Evolutionary conservation across 2,888 invertebrate species (phyloP), one percentile per base, ranked within the genome.

Genomic region (Aspidapion aeneum): DNA sequence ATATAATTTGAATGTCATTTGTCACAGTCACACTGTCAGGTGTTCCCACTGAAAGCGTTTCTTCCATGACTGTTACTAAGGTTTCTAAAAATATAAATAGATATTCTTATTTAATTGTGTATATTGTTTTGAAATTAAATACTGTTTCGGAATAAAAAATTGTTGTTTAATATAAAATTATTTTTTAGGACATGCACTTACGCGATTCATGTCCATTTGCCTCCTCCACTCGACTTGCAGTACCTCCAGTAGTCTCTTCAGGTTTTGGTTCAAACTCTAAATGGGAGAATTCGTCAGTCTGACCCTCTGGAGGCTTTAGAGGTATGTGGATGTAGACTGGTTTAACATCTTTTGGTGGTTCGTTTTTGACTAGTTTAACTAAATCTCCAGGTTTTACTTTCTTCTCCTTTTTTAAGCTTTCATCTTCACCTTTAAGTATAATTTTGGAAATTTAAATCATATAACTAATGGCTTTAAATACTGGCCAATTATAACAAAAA

Each of bases 271-370:
- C 75, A 59, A 73, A 72, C 69, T 74, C 77, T 12, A 78, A 68
- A 68, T 78, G 65, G 0, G 79, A 79, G 68, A 77, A 79, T 63
- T 79, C 78, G 64, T 79, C 79, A 1, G 73, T 75, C 72, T 76
- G 63, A 12, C 78, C 80, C 16, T 76, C 74, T 1, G 78, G 77
- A 51, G 77, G 77, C 72, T 79, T 79, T 20, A 80, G 66, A 48
- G 80, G 80, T 67, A 80, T 80, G 65, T 79, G 78, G 57, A 80
- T 79, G 62, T 79, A 78, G 21, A 79, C 73, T 0, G 79, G 79
- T 50, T 71, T 69, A 12, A 63, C 64, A 48, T 58, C 49, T 57
- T 69, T 69, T 3, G 58, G 55, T 20, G 61, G 63, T 55, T 69
- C 66, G 17, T 60, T 20, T 52, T 67, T 52, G 5, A n/a, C 17